phyloP scores from a whole-genome alignment of 2,888 invertebrate species.

The Polyploca ridens region DNA sequence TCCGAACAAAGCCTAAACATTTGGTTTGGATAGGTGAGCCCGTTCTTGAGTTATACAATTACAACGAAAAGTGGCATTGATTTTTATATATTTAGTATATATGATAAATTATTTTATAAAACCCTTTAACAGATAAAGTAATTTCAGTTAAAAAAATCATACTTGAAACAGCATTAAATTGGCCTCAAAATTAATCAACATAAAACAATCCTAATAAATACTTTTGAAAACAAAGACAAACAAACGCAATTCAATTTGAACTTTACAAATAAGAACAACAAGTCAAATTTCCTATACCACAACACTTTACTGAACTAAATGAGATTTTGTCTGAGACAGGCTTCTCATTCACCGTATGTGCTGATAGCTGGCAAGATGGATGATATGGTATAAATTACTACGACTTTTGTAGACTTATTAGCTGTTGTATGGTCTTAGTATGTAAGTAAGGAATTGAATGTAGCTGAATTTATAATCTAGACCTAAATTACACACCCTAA shows the following conservation, averaged over 20 bases:
- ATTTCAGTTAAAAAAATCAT: no score
- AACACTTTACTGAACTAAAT: constrained; percentile 1
- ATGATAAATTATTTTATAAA: no score
- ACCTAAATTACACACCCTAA: no score
- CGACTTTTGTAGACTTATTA: not conserved
- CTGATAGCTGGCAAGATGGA: not conserved
- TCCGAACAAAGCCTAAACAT: no score
- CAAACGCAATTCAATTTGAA: not conserved
- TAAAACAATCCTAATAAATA: not conserved
- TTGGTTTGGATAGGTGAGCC: no score
- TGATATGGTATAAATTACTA: not conserved
- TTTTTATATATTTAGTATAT: no score
- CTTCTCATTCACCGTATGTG: not conserved
- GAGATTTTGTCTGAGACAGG: not conserved
- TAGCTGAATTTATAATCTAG: not conserved
- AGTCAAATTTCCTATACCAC: not conserved
- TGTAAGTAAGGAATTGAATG: not conserved
- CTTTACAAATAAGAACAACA: not conserved
- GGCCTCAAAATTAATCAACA: constrained; percentile 2
- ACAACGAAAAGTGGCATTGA: no score
- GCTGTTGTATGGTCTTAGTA: not conserved
- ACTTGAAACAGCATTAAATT: no score
- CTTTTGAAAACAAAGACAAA: constrained; percentile 1
- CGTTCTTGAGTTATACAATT: no score
- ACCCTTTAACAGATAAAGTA: no score